Percentiles rank a stretch among this genome's conserved stretches.
Conservation (phyloP, 2,797 vertebrate genomes). For the Tauraco hartlaubi region DNA sequence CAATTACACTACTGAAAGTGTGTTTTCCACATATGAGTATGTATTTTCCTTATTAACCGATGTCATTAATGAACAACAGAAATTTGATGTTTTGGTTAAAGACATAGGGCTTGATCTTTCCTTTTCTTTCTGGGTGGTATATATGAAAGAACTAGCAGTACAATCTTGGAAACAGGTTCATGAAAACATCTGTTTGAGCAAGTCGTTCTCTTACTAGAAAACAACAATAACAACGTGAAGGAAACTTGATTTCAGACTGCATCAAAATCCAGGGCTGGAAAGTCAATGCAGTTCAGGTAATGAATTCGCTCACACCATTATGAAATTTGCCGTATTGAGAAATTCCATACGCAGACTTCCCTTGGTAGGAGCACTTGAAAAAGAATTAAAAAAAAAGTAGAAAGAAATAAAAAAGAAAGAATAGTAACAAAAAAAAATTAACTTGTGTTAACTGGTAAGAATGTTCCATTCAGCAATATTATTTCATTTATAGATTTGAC, state of each 20-base stretch:
- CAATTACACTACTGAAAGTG: not conserved
- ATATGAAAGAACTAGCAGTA: not conserved
- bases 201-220: not conserved
- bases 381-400: not conserved
- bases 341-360: not conserved
- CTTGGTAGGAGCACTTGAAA: not conserved
- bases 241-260: not conserved
- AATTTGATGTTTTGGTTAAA: not conserved
- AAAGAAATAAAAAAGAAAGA: not conserved
- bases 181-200: not conserved
- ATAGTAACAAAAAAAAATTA: not conserved
- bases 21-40: not conserved
- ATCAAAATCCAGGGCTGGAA: not conserved
- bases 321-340: not conserved
- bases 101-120: not conserved
- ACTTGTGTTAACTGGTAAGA: not conserved
- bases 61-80: not conserved
- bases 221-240: not conserved
- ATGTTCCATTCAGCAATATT: not conserved
- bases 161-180: not conserved
- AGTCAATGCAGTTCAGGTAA: not conserved
- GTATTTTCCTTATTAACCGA: not conserved
- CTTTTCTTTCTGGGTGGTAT: not conserved
- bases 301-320: not conserved
- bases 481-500: slow-evolving; percentile 33